Percentiles rank a stretch among this genome's conserved stretches.
These are phyloP conservation scores for Amphibalanus amphitrite DNA, from an alignment of 1,140 invertebrate species.

Conservation along the genomic window DNA sequence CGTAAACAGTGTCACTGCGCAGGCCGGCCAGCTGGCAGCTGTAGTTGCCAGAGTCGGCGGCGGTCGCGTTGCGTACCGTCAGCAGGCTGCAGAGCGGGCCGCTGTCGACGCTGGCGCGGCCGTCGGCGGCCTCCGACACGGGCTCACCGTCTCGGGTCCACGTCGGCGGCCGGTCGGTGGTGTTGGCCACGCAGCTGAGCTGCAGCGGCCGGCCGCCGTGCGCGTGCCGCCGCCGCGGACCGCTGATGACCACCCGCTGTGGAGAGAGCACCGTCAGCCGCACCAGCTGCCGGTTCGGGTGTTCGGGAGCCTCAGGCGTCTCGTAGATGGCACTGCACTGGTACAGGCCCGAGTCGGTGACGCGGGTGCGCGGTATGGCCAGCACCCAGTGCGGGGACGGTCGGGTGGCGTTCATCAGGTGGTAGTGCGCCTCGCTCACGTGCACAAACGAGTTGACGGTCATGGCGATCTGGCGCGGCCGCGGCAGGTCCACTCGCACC, in stretches of 20 bases:
- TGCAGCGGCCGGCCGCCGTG: neutral
- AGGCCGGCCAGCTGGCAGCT: neutral
- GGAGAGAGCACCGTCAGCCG: neutral
- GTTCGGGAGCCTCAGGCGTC: too few species aligned
- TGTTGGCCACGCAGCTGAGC: neutral
- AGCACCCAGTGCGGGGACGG: neutral
- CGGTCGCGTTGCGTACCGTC: neutral
- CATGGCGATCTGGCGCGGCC: neutral
- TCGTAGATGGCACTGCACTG: neutral
- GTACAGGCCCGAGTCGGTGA: neutral
- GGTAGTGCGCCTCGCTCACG: neutral
- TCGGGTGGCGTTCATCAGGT: neutral
- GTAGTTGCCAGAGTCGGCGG: neutral
- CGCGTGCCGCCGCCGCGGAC: neutral
- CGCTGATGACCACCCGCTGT: neutral
- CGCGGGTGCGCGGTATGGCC: neutral
- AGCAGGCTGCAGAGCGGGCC: neutral
- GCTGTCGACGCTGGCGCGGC: neutral
- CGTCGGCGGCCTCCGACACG: neutral
- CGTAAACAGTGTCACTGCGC: neutral
- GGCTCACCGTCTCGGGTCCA: neutral
- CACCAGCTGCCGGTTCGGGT: neutral
- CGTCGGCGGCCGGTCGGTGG: too few species aligned
- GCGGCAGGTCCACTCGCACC: neutral
- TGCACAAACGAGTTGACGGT: neutral